Conservation (phyloP, 2,113 vertebrate species). For the Lipophrys pholis region DNA sequence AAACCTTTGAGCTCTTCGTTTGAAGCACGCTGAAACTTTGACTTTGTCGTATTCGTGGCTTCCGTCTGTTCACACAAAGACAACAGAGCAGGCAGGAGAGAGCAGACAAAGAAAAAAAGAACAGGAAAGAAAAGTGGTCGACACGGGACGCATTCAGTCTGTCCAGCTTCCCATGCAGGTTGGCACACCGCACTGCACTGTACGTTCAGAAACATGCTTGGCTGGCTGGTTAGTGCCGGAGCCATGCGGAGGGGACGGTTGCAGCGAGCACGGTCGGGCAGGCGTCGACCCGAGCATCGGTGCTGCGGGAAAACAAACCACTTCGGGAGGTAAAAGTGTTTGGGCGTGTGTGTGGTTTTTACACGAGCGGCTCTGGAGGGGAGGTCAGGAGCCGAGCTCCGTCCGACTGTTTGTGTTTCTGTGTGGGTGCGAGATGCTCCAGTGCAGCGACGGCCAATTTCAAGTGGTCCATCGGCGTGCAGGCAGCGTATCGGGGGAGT, state of each 20-base stretch:
- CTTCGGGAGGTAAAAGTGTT: too few species aligned
- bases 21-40: slow-evolving; percentile 37
- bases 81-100: slow-evolving; percentile 57
- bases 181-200: slow-evolving; percentile 35
- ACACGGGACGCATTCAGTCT: slow-evolving; percentile 52
- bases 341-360: too few species aligned
- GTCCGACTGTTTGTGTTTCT: slow-evolving; percentile 31
- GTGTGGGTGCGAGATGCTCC: slow-evolving; percentile 43
- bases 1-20: slow-evolving; percentile 4
- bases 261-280: slow-evolving; percentile 52
- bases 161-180: slow-evolving; percentile 73
- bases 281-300: slow-evolving; percentile 27
- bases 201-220: slow-evolving; percentile 69
- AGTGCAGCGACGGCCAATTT: slow-evolving; percentile 48
- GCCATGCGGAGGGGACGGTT: slow-evolving; percentile 62
- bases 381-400: slow-evolving; percentile 48
- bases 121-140: slow-evolving; percentile 18
- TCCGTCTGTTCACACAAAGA: slow-evolving; percentile 50
- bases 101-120: slow-evolving; percentile 9
- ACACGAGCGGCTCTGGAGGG: too few species aligned
- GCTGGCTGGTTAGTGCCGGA: slow-evolving; percentile 63
- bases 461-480: slow-evolving; percentile 56
- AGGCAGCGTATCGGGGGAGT: slow-evolving; percentile 61
- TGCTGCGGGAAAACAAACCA: too few species aligned
- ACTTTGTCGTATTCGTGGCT: neutral